A percentile compares a stretch with the other conserved stretches of the same genome.
These are phyloP conservation scores for Leucoraja erinaceus DNA, from an alignment of 2,113 vertebrate species.

Conservation along the genomic window DNA sequence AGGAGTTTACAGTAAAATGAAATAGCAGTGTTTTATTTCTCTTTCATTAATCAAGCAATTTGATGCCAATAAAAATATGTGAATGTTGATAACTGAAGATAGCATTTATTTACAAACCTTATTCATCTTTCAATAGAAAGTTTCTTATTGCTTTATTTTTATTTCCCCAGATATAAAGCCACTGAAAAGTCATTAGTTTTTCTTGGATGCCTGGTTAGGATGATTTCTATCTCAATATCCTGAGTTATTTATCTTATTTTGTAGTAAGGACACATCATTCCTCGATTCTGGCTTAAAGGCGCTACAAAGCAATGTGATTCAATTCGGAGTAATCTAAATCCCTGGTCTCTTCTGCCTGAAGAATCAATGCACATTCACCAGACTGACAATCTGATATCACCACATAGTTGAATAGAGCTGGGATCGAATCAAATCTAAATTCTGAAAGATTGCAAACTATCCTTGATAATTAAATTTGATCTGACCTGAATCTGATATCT, in stretches of 20 bases:
- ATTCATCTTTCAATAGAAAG: background rate
- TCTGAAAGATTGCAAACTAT: background rate
- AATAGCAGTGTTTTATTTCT: background rate
- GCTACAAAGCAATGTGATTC: background rate
- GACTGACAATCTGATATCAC: background rate
- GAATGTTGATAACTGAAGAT: slow-evolving; percentile 2
- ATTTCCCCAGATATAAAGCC: background rate
- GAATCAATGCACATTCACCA: background rate
- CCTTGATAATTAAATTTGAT: slow-evolving; percentile 21
- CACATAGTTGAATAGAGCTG: background rate
- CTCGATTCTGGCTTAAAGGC: background rate
- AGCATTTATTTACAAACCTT: background rate
- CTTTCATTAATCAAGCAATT: background rate
- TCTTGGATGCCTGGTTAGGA: background rate
- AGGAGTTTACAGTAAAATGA: background rate
- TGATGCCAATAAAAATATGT: background rate
- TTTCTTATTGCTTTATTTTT: background rate
- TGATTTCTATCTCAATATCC: slow-evolving; percentile 17
- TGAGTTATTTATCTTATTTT: slow-evolving; percentile 22
- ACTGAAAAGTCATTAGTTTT: background rate
- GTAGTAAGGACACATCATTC: background rate
- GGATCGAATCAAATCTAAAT: slow-evolving; percentile 11
- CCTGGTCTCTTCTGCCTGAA: background rate
- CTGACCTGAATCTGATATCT: background rate
- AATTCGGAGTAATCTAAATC: slow-evolving; percentile 24